Percentiles rank a stretch among this genome's conserved stretches.
Conservation (phyloP, 2,888 invertebrate species). For the Standfussiana lucernea region DNA sequence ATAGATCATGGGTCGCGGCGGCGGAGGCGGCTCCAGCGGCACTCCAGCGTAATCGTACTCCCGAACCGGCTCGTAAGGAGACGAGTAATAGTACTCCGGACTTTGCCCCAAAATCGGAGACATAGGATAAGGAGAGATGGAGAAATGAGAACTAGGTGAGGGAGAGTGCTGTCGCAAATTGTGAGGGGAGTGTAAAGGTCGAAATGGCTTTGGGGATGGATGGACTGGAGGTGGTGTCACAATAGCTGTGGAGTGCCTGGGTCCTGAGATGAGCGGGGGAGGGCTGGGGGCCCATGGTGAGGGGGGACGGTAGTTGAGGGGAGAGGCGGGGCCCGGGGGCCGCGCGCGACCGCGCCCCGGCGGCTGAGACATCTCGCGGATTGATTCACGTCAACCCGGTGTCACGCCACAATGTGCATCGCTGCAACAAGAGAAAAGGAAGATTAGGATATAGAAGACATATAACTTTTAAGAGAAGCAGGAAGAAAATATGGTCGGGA, state of each 20-base stretch:
- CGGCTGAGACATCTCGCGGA: slow-evolving; percentile 90
- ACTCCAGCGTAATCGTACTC: slow-evolving; percentile 94
- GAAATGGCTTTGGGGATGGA: slow-evolving; percentile 88
- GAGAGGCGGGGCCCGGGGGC: slow-evolving; percentile 88
- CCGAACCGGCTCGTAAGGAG: slow-evolving; percentile 90
- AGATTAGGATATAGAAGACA: slow-evolving; percentile 7
- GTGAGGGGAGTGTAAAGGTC: slow-evolving; percentile 88
- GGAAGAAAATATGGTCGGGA: neutral
- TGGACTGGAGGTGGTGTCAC: slow-evolving; percentile 91
- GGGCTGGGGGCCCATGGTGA: slow-evolving; percentile 95
- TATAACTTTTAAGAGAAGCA: neutral
- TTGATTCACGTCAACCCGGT: slow-evolving; percentile 89
- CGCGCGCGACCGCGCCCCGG: slow-evolving; percentile 88
- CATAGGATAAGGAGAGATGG: slow-evolving; percentile 88
- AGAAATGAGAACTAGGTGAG: slow-evolving; percentile 88
- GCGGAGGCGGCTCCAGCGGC: slow-evolving; percentile 94
- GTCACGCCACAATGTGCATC: slow-evolving; percentile 89
- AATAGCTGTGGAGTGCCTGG: slow-evolving; percentile 89
- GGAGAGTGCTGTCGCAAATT: slow-evolving; percentile 86
- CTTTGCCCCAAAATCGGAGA: slow-evolving; percentile 91
- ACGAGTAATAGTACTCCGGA: slow-evolving; percentile 91
- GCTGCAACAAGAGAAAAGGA: slow-evolving; percentile 83
- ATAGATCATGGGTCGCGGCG: slow-evolving; percentile 92
- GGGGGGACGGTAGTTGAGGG: slow-evolving; percentile 93
- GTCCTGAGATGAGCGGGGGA: slow-evolving; percentile 93